A percentile compares a stretch with the other conserved stretches of the same genome.
These are phyloP conservation scores for Pogonomyrmex barbatus DNA, from an alignment of 1,140 invertebrate genomes.

Conservation along the genomic window DNA sequence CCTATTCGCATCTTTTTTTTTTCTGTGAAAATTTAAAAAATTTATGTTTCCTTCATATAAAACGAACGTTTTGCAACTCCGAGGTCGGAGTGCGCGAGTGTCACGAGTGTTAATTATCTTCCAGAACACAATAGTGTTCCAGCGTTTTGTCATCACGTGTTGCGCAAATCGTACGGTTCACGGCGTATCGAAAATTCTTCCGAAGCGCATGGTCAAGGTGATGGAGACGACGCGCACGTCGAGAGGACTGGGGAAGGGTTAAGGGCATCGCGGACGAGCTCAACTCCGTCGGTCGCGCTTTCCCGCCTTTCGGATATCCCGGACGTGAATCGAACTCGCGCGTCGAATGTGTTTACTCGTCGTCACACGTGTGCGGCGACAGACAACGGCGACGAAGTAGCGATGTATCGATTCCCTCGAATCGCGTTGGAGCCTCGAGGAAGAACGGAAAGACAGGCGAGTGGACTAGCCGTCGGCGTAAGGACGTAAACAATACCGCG, in stretches of 20 bases:
- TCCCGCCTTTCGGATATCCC: conserved; percentile 12
- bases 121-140: background rate
- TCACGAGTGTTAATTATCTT: background rate
- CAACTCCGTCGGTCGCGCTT: conserved; percentile 36
- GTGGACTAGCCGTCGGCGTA: background rate
- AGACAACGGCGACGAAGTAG: background rate
- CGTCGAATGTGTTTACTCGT: conserved; percentile 39
- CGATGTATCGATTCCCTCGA: conserved; percentile 47
- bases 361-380: conserved; percentile 29
- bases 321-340: conserved; percentile 27
- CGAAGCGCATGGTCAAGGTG: conserved; percentile 11
- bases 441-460: background rate
- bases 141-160: background rate
- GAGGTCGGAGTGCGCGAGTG: background rate
- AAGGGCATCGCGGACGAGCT: conserved; percentile 38
- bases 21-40: too few species aligned
- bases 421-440: background rate
- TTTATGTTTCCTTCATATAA: too few species aligned
- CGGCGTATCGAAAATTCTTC: background rate
- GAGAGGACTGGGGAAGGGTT: background rate
- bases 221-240: background rate
- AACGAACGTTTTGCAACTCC: too few species aligned
- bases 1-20: too few species aligned
- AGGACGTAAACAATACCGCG: conserved; percentile 18
- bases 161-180: background rate